Conservation (phyloP, 2,888 invertebrate genomes). For the Phoenoteleia sp. region DNA sequence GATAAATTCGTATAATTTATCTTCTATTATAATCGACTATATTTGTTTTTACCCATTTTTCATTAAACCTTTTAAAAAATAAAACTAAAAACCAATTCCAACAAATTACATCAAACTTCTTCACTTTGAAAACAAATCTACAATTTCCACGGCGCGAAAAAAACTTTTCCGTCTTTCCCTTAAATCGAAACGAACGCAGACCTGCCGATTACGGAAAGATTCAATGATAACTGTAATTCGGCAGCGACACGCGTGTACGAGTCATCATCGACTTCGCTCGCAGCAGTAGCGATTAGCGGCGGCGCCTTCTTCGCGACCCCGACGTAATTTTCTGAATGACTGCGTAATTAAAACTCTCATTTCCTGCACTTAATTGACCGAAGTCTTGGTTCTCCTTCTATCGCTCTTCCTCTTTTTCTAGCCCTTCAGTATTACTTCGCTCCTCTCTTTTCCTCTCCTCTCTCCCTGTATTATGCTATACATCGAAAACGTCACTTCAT, state of each 20-base stretch:
- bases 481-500: conserved; percentile 49
- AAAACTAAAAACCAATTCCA: too few relatives aligned
- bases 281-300: conserved; percentile 74
- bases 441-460: conserved; percentile 27
- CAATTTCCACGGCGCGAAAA: neutral
- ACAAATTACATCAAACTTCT: too few relatives aligned
- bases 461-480: neutral
- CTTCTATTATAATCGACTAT: too few relatives aligned
- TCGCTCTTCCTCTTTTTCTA: conserved; percentile 50
- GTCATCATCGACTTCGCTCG: conserved; percentile 70
- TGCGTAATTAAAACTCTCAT: conserved; percentile 87
- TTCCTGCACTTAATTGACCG: conserved; percentile 87
- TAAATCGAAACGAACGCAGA: conserved; percentile 4
- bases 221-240: conserved; percentile 63
- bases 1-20: too few relatives aligned
- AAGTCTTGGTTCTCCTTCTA: conserved; percentile 82
- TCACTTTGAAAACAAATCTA: too few relatives aligned
- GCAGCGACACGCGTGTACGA: conserved; percentile 66
- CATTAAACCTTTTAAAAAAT: too few relatives aligned
- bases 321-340: conserved; percentile 87
- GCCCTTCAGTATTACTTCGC: conserved; percentile 52
- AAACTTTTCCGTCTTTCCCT: neutral
- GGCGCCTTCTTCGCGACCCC: conserved; percentile 84
- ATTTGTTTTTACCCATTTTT: too few relatives aligned
- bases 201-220: conserved; percentile 38